Evolutionary conservation across 2,797 vertebrate species (phyloP), one percentile per base, ranked within the genome.

Genomic region (Scarus forsteni): DNA sequence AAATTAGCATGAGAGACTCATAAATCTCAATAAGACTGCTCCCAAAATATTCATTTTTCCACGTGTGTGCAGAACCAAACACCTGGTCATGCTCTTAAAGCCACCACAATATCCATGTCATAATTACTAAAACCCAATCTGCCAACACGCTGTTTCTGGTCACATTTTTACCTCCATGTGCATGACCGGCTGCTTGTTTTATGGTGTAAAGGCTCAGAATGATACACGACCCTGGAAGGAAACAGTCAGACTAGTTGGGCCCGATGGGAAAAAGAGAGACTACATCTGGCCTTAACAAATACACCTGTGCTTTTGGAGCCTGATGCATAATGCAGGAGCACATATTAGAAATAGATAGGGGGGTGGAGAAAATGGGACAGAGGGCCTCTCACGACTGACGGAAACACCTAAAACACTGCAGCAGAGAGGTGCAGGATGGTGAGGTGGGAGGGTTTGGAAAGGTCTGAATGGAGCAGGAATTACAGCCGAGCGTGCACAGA

Each of bases 291-390:
- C 74, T 75, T 83, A 82, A 85, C 83, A 87, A 89, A 88, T 73
- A 85, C 85, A 87, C 84, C 85, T 88, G 84, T 79, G 85, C 85
- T 80, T 80, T 60, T 46, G 75, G 60, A 88, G 73, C 64, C 77
- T 85, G 10, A 86, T 92, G 79, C 85, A 92, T 92, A 85, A 92
- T 89, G 77, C 85, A 92, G 40, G 43, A 73, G 79, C 63, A 75
- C 77, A 66, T 85, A 84, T 85, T 79, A 86, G 84, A 78, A 79
- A 79, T 38, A 80, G 81, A 86, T 56, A 60, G 54, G 42, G n/a
- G 36, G 42, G 27, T 27, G 27, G 51, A 16, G 6, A 38, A 80
- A 84, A 63, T 75, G 77, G 83, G 81, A 71, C 83, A 79, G 73
- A 14, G 13, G 14, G 60, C 61, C 57, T 45, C 65, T 49, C 16